Evolutionary conservation across 1,140 invertebrate genomes (phyloP).

Genomic region (Drosophila pruinosa): DNA sequence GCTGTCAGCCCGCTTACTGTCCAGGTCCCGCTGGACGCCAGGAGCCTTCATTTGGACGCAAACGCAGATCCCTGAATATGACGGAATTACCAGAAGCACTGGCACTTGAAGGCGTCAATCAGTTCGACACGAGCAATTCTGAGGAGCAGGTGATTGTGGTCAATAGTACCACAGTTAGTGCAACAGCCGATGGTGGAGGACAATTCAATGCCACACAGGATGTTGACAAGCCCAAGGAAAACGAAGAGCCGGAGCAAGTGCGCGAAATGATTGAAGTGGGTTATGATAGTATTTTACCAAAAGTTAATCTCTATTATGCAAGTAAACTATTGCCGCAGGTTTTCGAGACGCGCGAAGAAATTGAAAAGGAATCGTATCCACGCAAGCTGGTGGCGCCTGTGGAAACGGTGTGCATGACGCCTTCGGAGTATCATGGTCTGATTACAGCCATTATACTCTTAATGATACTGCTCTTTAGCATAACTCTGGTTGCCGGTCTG

Average conservation of each 20-base stretch:
- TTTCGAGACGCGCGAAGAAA: conserved; percentile 89
- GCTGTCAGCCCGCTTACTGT: conserved; percentile 95
- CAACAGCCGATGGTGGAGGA: conserved; percentile 52
- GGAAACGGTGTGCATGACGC: conserved; percentile 89
- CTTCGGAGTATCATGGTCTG: conserved; percentile 90
- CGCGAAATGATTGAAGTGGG: conserved; percentile 92
- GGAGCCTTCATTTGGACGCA: conserved; percentile 91
- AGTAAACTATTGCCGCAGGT: conserved; percentile 82
- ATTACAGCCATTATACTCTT: conserved; percentile 88
- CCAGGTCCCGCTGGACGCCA: conserved; percentile 88
- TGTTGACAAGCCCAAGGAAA: conserved; percentile 58
- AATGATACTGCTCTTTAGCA: conserved; percentile 87
- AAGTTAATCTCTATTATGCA: neutral
- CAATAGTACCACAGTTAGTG: conserved; percentile 73
- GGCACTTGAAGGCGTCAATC: conserved; percentile 44
- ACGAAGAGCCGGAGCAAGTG: conserved; percentile 88
- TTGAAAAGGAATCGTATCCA: conserved; percentile 86
- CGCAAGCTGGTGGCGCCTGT: conserved; percentile 84
- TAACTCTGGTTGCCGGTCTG: conserved; percentile 86
- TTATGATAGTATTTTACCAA: too few relatives aligned
- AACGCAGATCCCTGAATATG: conserved; percentile 85
- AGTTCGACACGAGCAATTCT: conserved; percentile 25
- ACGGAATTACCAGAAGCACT: conserved; percentile 71
- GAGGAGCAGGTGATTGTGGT: conserved; percentile 59
- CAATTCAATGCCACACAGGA: conserved; percentile 55